These are phyloP conservation scores for Noctua janthina DNA, from an alignment of 2,888 invertebrate genomes.

Conservation along the genomic window DNA sequence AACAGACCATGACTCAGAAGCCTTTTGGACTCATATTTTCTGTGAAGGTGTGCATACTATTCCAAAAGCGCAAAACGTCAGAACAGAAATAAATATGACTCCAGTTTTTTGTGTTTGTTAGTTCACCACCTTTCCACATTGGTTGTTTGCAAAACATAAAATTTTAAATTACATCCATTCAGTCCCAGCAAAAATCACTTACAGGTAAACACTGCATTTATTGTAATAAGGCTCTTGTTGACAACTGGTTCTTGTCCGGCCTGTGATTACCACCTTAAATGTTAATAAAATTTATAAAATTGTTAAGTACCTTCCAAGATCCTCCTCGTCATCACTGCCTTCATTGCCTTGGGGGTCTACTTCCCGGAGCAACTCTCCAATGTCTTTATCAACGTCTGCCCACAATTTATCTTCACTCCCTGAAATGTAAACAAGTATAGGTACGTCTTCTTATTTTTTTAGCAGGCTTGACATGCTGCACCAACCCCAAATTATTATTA, in stretches of 20 bases:
- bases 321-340: slow-evolving; percentile 93
- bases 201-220: background rate
- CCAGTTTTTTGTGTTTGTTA: background rate
- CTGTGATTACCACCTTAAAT: background rate
- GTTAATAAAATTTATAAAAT: background rate
- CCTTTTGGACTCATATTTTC: no score
- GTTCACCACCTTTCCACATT: background rate
- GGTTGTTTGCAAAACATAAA: background rate
- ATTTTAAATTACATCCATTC: background rate
- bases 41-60: no score
- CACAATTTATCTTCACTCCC: slow-evolving; percentile 93
- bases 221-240: background rate
- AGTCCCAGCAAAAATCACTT: background rate
- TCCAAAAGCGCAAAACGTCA: no score
- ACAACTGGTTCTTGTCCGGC: background rate
- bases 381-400: slow-evolving; percentile 95
- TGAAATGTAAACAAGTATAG: slow-evolving; percentile 44
- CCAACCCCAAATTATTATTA: no score
- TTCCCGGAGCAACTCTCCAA: slow-evolving; percentile 94
- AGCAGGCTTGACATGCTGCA: background rate
- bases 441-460: background rate
- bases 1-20: no score
- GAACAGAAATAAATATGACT: background rate
- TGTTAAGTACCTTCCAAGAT: slow-evolving; percentile 88
- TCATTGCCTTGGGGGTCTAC: slow-evolving; percentile 93